Percentiles rank a stretch among this genome's conserved stretches.
phyloP scores from a whole-genome alignment of 2,797 vertebrate genomes.

The Phaenicophaeus curvirostris region DNA sequence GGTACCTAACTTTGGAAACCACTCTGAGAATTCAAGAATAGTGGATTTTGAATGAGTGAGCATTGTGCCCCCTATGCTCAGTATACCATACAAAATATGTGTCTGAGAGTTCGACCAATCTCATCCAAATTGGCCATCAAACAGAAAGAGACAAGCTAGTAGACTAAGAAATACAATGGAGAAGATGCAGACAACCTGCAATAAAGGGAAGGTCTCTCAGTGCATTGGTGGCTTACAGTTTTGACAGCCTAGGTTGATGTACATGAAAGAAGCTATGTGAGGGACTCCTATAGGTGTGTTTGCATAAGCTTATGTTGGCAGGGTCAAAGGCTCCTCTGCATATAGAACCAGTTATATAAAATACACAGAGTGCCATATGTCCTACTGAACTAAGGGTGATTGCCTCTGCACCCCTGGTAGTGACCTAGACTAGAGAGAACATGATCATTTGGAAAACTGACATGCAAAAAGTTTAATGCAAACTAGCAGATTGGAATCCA shows the following conservation, averaged over 20 bases:
- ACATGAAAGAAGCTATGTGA: not conserved
- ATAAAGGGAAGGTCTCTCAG: fast-evolving
- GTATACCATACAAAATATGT: not conserved
- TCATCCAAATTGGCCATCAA: not conserved
- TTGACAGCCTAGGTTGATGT: not conserved
- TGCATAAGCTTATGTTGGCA: not conserved
- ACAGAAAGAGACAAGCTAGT: not conserved
- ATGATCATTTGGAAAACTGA: not conserved
- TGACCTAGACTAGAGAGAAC: not conserved
- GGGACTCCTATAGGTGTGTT: not conserved
- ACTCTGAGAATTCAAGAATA: not conserved
- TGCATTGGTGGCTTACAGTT: not conserved
- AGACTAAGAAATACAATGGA: not conserved
- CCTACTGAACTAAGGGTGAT: not conserved
- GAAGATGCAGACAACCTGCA: not conserved
- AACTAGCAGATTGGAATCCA: not conserved
- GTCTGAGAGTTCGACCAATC: not conserved
- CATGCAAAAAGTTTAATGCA: not conserved
- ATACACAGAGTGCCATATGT: not conserved
- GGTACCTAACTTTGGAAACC: not conserved
- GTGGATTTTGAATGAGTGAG: not conserved
- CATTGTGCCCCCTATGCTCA: too few relatives aligned
- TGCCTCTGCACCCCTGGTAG: not conserved
- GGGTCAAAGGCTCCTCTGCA: not conserved
- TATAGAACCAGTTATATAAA: not conserved